phyloP scores from a whole-genome alignment of 2,113 vertebrate genomes.

The Prionailurus bengalensis region DNA sequence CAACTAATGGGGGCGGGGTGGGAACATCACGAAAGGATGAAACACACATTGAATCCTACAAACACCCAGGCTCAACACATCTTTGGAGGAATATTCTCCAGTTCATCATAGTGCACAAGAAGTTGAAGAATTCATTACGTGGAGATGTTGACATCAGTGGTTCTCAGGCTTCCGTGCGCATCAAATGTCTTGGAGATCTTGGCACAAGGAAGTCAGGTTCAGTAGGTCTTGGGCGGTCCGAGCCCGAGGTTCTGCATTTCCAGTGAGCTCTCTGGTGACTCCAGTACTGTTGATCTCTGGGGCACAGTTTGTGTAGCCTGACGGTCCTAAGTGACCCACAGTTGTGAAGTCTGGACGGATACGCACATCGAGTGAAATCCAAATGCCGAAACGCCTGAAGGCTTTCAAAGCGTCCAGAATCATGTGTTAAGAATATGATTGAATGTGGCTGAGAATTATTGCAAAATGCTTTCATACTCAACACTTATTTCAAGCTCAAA shows the following conservation, averaged over 20 bases:
- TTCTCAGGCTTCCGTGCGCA: background rate
- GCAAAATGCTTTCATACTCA: background rate
- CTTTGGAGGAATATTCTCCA: background rate
- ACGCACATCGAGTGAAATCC: accelerated
- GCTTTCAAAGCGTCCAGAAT: background rate
- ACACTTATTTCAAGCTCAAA: background rate
- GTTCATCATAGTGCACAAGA: accelerated
- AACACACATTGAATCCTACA: background rate
- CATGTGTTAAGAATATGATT: too few relatives aligned
- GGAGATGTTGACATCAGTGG: too few relatives aligned
- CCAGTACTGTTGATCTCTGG: too few relatives aligned
- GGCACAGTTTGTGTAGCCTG: too few relatives aligned
- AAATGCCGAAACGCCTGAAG: too few relatives aligned
- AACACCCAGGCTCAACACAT: background rate
- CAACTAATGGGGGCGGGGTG: too few relatives aligned
- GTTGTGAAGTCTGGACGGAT: accelerated
- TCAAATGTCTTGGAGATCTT: too few relatives aligned
- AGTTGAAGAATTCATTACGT: too few relatives aligned
- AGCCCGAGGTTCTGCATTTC: background rate
- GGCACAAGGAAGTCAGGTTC: too few relatives aligned
- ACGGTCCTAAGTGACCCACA: background rate
- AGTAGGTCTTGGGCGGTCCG: background rate
- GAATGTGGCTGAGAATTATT: background rate
- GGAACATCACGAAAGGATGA: accelerated
- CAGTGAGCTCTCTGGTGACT: accelerated